These are phyloP conservation scores for Cremastobaeus sp. DNA, from an alignment of 2,888 invertebrate genomes.

Conservation along the genomic window DNA sequence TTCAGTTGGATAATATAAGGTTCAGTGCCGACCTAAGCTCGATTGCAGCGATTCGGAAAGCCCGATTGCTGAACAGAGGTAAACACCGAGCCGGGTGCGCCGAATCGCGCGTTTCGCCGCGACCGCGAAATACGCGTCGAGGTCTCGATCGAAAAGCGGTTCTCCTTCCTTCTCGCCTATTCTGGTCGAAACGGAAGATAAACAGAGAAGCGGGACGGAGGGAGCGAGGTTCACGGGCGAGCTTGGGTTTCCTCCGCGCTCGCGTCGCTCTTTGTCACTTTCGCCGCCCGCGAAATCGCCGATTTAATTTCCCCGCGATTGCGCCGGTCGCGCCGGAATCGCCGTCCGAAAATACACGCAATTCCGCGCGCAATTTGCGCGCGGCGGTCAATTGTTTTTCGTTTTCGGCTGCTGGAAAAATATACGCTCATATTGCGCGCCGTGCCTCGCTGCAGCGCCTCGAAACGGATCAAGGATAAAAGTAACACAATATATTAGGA, in stretches of 20 bases:
- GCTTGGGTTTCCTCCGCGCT: slow-evolving; percentile 62
- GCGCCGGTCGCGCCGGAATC: too few species aligned
- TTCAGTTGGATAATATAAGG: too few species aligned
- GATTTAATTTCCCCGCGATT: too few species aligned
- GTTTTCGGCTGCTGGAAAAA: slow-evolving; percentile 19
- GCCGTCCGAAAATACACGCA: too few species aligned
- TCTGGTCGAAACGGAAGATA: slow-evolving; percentile 64
- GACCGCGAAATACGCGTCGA: too few species aligned
- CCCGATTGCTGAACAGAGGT: too few species aligned
- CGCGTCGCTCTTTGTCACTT: slow-evolving; percentile 15
- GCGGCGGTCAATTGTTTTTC: too few species aligned
- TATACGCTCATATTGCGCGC: slow-evolving; percentile 35
- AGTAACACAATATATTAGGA: slow-evolving; percentile 58
- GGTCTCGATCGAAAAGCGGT: slow-evolving; percentile 52
- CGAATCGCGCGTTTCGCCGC: too few species aligned
- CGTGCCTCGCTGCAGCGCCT: slow-evolving; percentile 21
- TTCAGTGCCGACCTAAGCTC: too few species aligned
- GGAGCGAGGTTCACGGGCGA: slow-evolving; percentile 69
- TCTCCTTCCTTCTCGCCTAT: slow-evolving; percentile 24
- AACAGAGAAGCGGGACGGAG: neutral
- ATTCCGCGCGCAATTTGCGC: too few species aligned
- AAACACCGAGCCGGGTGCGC: too few species aligned
- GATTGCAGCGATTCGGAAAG: too few species aligned
- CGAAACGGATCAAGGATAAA: slow-evolving; percentile 56
- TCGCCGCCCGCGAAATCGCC: slow-evolving; percentile 6